A percentile compares a stretch with the other conserved stretches of the same genome.
Conservation (phyloP, 2,113 vertebrate species). For the Murina feae region DNA sequence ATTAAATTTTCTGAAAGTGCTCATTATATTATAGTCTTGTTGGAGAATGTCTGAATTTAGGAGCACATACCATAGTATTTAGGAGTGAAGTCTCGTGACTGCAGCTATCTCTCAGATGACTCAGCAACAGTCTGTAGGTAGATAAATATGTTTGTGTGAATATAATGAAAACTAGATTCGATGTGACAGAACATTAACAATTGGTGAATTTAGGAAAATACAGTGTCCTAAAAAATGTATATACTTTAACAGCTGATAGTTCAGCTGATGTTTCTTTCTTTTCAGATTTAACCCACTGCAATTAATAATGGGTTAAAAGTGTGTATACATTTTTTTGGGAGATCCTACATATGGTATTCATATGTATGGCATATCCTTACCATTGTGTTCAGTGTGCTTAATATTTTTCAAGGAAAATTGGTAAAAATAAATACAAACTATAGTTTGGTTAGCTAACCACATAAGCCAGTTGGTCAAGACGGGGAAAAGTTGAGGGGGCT, state of each 20-base stretch:
- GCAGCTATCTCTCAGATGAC: neutral
- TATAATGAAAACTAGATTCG: neutral
- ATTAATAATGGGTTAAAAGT: too few species aligned
- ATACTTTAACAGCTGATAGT: too few species aligned
- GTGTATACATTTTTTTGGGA: too few species aligned
- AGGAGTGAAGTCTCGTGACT: neutral
- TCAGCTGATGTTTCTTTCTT: too few species aligned
- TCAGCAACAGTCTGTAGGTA: neutral
- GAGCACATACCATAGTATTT: neutral
- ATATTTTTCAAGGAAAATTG: constrained; percentile 15
- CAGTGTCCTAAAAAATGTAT: neutral
- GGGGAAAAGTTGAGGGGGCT: neutral
- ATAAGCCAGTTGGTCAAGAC: neutral
- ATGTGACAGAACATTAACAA: neutral
- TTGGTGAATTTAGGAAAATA: neutral
- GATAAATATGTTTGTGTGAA: neutral
- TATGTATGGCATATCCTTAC: neutral
- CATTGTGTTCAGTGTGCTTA: neutral
- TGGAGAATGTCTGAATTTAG: neutral
- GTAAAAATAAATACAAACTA: neutral
- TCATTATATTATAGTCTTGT: neutral
- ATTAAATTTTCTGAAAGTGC: neutral
- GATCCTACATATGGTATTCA: neutral
- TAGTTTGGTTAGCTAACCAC: neutral
- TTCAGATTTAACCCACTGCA: too few species aligned